A percentile compares a stretch with the other conserved stretches of the same genome.
phyloP scores from a whole-genome alignment of 2,888 invertebrate genomes.

The Chymomyza amoena region DNA sequence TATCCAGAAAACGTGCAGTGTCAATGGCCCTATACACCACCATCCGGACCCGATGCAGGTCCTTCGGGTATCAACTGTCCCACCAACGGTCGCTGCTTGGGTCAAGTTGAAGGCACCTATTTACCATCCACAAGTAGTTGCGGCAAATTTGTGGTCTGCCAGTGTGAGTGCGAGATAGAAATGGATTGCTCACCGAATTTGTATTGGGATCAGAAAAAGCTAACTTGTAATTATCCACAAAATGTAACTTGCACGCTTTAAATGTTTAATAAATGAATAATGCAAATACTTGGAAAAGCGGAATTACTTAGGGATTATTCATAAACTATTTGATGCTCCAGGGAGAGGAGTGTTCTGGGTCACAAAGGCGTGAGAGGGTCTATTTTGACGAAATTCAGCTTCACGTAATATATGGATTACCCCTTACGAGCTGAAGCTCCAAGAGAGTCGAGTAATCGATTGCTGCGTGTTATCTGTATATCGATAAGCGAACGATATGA shows the following conservation, averaged over 20 bases:
- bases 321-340: too few relatives aligned
- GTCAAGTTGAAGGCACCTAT: slow-evolving; percentile 45
- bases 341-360: too few relatives aligned
- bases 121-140: slow-evolving; percentile 49
- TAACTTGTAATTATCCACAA: slow-evolving; percentile 40
- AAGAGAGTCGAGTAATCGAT: background rate
- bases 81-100: slow-evolving; percentile 55
- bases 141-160: slow-evolving; percentile 53
- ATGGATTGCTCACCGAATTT: slow-evolving; percentile 33
- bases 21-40: slow-evolving; percentile 51
- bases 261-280: background rate
- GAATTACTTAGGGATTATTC: too few relatives aligned
- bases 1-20: slow-evolving; percentile 41
- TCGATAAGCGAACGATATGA: background rate
- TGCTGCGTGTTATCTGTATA: background rate
- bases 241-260: slow-evolving; percentile 37
- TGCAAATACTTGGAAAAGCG: background rate
- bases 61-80: slow-evolving; percentile 67
- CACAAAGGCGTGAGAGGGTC: too few relatives aligned
- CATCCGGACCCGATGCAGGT: slow-evolving; percentile 63
- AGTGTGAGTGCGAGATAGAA: slow-evolving; percentile 70
- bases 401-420: too few relatives aligned
- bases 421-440: too few relatives aligned
- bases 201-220: slow-evolving; percentile 32
- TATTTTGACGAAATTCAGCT: too few relatives aligned